Evolutionary conservation across 2,888 invertebrate species (phyloP).

Genomic region (Blera fallax): DNA sequence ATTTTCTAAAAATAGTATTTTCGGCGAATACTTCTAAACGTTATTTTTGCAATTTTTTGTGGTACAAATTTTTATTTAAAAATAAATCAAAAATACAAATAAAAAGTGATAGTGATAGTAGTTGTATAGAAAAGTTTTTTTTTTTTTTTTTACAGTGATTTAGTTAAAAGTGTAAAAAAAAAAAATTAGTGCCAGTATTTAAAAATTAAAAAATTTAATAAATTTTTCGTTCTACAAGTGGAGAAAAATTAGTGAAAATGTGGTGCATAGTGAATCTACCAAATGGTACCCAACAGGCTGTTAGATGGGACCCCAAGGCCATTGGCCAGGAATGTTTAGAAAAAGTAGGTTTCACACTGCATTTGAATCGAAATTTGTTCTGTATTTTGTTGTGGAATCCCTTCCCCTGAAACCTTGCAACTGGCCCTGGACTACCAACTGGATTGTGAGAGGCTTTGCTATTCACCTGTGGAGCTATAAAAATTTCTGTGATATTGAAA

Average conservation of each 20-base stretch:
- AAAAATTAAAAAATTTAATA: neutral
- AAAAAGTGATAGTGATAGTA: neutral
- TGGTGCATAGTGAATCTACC: constrained; percentile 94
- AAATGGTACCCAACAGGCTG: constrained; percentile 85
- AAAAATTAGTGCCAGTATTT: constrained; percentile 19
- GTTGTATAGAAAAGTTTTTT: neutral
- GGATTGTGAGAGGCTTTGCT: too few species aligned
- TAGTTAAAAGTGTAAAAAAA: neutral
- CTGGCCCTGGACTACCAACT: too few species aligned
- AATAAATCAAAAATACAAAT: neutral
- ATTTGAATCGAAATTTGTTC: too few species aligned
- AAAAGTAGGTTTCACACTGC: constrained; percentile 88
- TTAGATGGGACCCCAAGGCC: constrained; percentile 92
- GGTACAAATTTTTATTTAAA: neutral
- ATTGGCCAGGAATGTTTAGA: constrained; percentile 94
- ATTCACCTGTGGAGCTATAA: too few species aligned
- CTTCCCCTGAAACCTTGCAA: too few species aligned
- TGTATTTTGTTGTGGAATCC: too few species aligned
- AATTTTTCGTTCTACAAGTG: neutral
- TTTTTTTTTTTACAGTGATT: neutral
- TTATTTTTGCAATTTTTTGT: neutral
- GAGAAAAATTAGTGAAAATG: constrained; percentile 82
- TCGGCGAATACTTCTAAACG: neutral
- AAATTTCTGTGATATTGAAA: too few species aligned
- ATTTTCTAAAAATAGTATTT: constrained; percentile 2